Evolutionary conservation across 2,113 vertebrate genomes (phyloP), one percentile per base, ranked within the genome.

Genomic region (Hypocryptadius cinnamomeus): DNA sequence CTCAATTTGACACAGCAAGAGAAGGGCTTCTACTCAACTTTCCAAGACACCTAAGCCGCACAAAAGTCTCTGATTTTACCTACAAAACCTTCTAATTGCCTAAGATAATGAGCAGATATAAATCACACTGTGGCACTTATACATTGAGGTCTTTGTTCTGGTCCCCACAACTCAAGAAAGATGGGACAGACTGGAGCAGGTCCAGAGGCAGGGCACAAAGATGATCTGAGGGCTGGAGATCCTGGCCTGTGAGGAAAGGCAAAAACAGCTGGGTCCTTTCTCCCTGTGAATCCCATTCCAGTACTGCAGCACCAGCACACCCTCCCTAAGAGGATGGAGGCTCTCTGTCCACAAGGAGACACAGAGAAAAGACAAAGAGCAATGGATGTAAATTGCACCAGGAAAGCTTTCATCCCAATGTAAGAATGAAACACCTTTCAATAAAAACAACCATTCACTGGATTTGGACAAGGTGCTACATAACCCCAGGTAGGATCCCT

Each of bases 361-460:
- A 65, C 21, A 9, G 1, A 10, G 65, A 57, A 73, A 78, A n/a
- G 6, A 54, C 13, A 70, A 19, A 3, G 22, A 60, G 17, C n/a
- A 66, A 7, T 0, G 3, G 42, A 13, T n/a, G 1, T 5, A 23
- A 56, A 15, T 22, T 64, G 23, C 3, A 82, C 12, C 3, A 1
- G 30, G 2, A 60, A 12, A 64, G 40, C 31, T 83, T 64, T 74
- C 22, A 40, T 35, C 27, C 57, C 40, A 73, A 2, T 2, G 2
- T 9, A 24, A 56, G 37, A 54, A 21, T 65, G 10, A 37, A 59
- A 47, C 1, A 3, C 22, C 60, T 82, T 50, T 42, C 13, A 39
- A 2, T 42, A 40, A 83, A 19, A 68, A 42, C 18, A 39, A 18
- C 8, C 24, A 18, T 21, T 48, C 66, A 37, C n/a, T 79, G 57